These are phyloP conservation scores for Astyanax mexicanus DNA, from an alignment of 2,797 vertebrate genomes.

Conservation along the genomic window DNA sequence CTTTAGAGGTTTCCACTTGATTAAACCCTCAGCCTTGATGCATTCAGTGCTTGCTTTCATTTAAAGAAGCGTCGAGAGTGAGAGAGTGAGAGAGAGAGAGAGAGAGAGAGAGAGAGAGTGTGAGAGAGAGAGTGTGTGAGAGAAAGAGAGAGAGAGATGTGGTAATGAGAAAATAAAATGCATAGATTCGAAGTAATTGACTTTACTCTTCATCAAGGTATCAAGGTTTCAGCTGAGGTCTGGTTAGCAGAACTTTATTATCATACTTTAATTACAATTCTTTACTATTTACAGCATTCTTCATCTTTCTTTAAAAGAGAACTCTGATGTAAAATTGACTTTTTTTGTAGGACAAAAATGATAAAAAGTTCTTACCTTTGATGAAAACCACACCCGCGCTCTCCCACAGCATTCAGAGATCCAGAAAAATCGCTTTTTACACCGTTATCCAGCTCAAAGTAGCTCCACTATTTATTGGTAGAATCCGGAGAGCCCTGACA, in stretches of 20 bases:
- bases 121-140: constrained; percentile 44
- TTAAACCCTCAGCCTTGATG: constrained; percentile 74
- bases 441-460: no score
- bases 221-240: constrained; percentile 72
- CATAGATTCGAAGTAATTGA: constrained; percentile 81
- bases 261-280: constrained; percentile 82
- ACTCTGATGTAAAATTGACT: no score
- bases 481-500: no score
- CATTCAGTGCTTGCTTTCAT: constrained; percentile 73
- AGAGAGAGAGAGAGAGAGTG: constrained; percentile 45
- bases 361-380: no score
- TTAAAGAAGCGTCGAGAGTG: constrained; percentile 70
- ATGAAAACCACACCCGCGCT: no score
- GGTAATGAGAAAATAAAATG: constrained; percentile 83
- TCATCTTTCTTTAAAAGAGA: no score
- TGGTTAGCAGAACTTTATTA: constrained; percentile 80
- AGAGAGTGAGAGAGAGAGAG: constrained; percentile 52
- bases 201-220: constrained; percentile 78
- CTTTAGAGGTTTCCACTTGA: constrained; percentile 82
- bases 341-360: no score
- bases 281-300: no score
- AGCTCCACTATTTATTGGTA: no score
- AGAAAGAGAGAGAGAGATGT: constrained; percentile 57
- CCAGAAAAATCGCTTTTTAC: no score
- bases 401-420: no score